Evolutionary conservation across 2,797 vertebrate genomes (phyloP).

Genomic region (Sphenopsis melanotis): DNA sequence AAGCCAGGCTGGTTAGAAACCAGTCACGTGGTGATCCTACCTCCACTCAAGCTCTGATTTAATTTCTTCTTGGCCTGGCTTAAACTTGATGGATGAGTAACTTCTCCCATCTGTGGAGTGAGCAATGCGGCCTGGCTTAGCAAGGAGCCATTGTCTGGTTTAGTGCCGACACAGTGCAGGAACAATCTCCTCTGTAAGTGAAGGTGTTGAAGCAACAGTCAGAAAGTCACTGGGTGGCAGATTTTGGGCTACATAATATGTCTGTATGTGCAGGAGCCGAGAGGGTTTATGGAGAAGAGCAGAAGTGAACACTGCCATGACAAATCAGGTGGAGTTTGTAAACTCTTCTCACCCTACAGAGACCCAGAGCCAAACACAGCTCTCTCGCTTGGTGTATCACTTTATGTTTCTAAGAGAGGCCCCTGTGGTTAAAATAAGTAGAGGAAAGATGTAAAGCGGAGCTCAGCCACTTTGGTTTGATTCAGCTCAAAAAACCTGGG

Average conservation of each 20-base stretch:
- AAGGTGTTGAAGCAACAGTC: background rate
- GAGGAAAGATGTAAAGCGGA: background rate
- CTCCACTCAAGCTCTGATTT: fast-evolving
- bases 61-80: background rate
- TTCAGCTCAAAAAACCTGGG: background rate
- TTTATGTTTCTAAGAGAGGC: background rate
- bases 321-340: background rate
- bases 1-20: background rate
- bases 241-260: background rate
- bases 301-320: fast-evolving
- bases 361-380: background rate
- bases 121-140: fast-evolving
- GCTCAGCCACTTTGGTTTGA: background rate
- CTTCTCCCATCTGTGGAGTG: background rate
- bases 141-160: background rate
- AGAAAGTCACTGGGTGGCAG: background rate
- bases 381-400: background rate
- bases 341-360: background rate
- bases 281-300: background rate
- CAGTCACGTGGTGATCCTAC: background rate
- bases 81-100: background rate
- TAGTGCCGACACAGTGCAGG: fast-evolving
- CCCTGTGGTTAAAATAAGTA: background rate
- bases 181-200: background rate
- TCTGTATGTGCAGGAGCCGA: background rate